Conservation (phyloP, 1,140 invertebrate genomes). For the Aricia agestis region DNA sequence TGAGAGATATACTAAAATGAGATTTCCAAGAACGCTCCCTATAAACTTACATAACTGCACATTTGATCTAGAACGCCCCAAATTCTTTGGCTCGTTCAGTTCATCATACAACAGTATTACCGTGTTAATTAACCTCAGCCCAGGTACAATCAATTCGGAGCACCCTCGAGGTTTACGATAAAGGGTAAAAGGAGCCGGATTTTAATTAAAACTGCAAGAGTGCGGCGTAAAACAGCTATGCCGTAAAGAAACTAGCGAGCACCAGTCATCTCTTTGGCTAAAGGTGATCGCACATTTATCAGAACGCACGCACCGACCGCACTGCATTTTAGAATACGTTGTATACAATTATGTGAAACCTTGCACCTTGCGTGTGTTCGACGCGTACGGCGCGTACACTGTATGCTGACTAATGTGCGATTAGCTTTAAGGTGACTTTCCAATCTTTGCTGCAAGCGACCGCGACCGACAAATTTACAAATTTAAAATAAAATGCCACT, state of each 20-base stretch:
- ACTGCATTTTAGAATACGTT: too few relatives aligned
- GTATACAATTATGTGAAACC: too few relatives aligned
- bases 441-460: too few relatives aligned
- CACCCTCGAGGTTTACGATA: background rate
- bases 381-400: too few relatives aligned
- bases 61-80: background rate
- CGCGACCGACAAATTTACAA: too few relatives aligned
- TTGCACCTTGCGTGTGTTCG: too few relatives aligned
- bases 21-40: background rate
- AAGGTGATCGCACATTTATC: too few relatives aligned
- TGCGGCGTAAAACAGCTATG: constrained; percentile 28
- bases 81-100: background rate
- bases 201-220: constrained; percentile 56
- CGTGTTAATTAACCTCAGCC: constrained; percentile 5
- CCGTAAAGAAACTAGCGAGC: constrained; percentile 26
- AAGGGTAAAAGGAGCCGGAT: constrained; percentile 33
- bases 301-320: too few relatives aligned
- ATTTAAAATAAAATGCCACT: too few relatives aligned
- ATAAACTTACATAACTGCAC: background rate
- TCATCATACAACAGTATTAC: background rate
- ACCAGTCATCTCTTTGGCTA: constrained; percentile 30
- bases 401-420: too few relatives aligned
- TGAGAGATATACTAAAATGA: too few relatives aligned
- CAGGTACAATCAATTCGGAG: constrained; percentile 19
- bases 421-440: too few relatives aligned